Evolutionary conservation across 2,888 invertebrate genomes (phyloP), one percentile per base, ranked within the genome.

Genomic region (Amorpha juglandis): DNA sequence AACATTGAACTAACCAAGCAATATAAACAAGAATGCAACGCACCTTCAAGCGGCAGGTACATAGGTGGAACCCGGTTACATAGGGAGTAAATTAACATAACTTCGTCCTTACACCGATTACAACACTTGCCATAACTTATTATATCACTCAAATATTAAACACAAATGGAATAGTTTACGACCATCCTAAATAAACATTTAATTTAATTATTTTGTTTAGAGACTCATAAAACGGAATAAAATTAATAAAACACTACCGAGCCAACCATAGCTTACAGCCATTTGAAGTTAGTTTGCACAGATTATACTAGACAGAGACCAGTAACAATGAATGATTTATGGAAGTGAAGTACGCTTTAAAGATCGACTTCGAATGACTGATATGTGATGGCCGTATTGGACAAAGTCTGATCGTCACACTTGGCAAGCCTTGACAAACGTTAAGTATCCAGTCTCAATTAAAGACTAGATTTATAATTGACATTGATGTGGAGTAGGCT

Each of bases 1-100:
- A 27, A 27, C 27, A 47, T 21, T 16, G 27, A 47, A 27, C 14
- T 63, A 63, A 48, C 48, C 45, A 63, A 47, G 27, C 48, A 47
- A 69, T 63, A 74, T 77, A 79, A 78, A 77, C 71, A 81, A 69
- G 74, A 75, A 77, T 81, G 79, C 78, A 81, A 88, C 90, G 78
- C 84, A 91, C 92, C 91, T 92, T 88, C 79, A 77, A 82, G 84
- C 81, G 78, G 83, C 91, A 90, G 92, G 90, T 88, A 90, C 82
- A 86, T 87, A 90, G 90, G 89, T 90, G 83, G 82, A 89, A 84
- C 89, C 87, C 90, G 90, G 91, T 91, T 89, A 87, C 88, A 88
- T 88, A 82, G 82, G 84, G 79, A 83, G 83, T 81, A 82, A 84
- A 90, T 90, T 90, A 92, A 82, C 92, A 91, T 91, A 90, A 88